Percentiles rank a stretch among this genome's conserved stretches.
These are phyloP conservation scores for Danio jaintianensis DNA, from an alignment of 2,797 vertebrate species.

Conservation along the genomic window DNA sequence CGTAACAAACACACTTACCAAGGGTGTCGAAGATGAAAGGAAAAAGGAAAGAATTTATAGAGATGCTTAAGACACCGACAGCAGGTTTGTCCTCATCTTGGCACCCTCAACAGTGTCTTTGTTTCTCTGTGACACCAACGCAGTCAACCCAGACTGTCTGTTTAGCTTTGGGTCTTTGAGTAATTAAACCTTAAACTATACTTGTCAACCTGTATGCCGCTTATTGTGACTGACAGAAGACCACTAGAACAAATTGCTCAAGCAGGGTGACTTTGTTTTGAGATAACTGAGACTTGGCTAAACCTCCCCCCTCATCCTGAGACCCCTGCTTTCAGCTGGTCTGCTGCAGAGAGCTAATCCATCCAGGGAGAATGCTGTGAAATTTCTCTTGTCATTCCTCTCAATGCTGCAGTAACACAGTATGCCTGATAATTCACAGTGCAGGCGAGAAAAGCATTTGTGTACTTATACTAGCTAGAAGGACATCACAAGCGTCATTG, in stretches of 20 bases:
- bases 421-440: constrained; percentile 9
- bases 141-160: constrained; percentile 13
- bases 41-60: neutral
- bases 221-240: constrained; percentile 63
- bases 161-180: constrained; percentile 21
- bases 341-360: constrained; percentile 37
- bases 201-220: constrained; percentile 55
- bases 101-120: constrained; percentile 11
- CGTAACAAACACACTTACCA: neutral
- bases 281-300: constrained; percentile 22
- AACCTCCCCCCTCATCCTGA: constrained; percentile 7
- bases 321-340: constrained; percentile 2
- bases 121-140: constrained; percentile 14
- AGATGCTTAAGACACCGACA: constrained; percentile 24
- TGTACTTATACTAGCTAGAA: constrained; percentile 6
- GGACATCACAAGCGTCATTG: constrained; percentile 16
- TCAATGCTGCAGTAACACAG: constrained; percentile 2
- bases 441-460: neutral
- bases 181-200: constrained; percentile 66
- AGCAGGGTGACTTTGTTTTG: constrained; percentile 34
- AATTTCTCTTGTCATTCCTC: constrained; percentile 36
- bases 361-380: constrained; percentile 39
- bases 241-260: constrained; percentile 61
- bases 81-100: constrained; percentile 33
- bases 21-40: neutral